Percentiles rank a stretch among this genome's conserved stretches.
Evolutionary conservation across 2,113 vertebrate species (phyloP).

Genomic region (Anas platyrhynchos): DNA sequence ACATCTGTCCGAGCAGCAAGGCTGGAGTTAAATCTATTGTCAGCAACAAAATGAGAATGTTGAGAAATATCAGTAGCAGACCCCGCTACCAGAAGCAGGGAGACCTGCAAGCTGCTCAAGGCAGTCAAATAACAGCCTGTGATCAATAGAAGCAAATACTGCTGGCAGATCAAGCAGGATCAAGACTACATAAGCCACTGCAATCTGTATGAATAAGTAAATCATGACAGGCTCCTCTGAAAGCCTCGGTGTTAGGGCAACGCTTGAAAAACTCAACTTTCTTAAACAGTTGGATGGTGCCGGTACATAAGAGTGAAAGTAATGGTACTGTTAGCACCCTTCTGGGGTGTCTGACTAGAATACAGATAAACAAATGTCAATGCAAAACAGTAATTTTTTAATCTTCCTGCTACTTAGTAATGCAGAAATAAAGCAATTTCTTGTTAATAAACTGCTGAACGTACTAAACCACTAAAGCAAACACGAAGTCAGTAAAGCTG

Average conservation of each 20-base stretch:
- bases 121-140: constrained; percentile 55
- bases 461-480: neutral
- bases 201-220: constrained; percentile 70
- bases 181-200: constrained; percentile 66
- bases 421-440: neutral
- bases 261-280: constrained; percentile 43
- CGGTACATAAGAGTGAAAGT: neutral
- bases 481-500: neutral
- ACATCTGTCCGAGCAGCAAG: neutral
- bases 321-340: neutral
- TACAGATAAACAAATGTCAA: neutral
- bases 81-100: constrained; percentile 18
- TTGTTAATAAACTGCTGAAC: neutral
- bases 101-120: constrained; percentile 65
- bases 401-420: neutral
- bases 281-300: constrained; percentile 14
- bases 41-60: constrained; percentile 9
- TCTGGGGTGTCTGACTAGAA: neutral
- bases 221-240: constrained; percentile 47
- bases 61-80: constrained; percentile 13
- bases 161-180: constrained; percentile 68
- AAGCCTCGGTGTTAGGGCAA: constrained; percentile 10
- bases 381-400: neutral
- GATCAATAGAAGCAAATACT: constrained; percentile 70
- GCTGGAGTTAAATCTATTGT: neutral